Conservation (phyloP, 2,113 vertebrate species). For the Macrotis lagotis region DNA sequence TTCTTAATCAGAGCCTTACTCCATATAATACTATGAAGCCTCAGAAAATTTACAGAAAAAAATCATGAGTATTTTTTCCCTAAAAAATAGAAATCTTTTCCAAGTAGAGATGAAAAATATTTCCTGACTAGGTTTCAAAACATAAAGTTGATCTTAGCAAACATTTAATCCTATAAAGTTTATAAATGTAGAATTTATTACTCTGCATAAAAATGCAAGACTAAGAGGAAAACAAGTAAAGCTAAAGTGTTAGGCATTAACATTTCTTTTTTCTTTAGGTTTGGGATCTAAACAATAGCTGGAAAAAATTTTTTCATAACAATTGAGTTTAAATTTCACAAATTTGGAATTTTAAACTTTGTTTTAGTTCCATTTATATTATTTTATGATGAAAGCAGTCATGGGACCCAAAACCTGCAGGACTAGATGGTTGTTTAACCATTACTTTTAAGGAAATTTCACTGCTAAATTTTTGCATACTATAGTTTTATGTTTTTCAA, state of each 20-base stretch:
- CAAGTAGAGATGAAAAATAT: not conserved
- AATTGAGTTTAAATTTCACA: slow-evolving; percentile 14
- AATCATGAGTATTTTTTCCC: not conserved
- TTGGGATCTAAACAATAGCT: slow-evolving; percentile 1
- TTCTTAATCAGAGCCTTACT: not conserved
- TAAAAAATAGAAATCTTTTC: not conserved
- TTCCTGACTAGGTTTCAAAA: not conserved
- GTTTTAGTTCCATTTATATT: not conserved
- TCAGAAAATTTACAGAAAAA: not conserved
- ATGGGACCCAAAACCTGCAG: not conserved
- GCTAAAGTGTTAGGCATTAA: not conserved
- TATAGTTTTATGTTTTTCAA: slow-evolving; percentile 10
- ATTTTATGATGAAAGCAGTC: slow-evolving; percentile 26
- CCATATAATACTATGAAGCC: not conserved
- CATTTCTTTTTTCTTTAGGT: slow-evolving; percentile 21
- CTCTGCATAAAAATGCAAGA: not conserved
- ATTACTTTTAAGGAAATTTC: not conserved
- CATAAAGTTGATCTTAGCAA: not conserved
- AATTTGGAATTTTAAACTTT: slow-evolving; percentile 29
- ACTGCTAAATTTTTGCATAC: not conserved
- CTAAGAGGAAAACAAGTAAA: not conserved
- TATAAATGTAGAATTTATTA: slow-evolving; percentile 21
- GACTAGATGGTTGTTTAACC: slow-evolving; percentile 27
- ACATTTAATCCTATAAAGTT: slow-evolving; percentile 22
- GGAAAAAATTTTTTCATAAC: slow-evolving; percentile 1